Base-by-base conservation (phyloP, 2,888 invertebrate genomes). In the Dynastes grantii region DNA sequence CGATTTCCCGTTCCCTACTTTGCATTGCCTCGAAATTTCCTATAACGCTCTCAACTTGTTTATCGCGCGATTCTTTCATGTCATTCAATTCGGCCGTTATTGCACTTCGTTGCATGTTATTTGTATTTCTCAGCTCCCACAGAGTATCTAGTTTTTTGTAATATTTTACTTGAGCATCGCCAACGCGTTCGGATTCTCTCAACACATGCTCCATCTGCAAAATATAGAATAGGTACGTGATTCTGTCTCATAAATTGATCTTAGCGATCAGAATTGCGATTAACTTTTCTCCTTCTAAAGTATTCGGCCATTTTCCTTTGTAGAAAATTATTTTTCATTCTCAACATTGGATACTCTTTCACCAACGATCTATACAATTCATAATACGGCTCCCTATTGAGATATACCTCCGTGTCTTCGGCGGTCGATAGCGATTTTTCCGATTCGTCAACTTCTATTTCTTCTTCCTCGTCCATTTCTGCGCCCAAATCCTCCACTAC, bases 281-380 rank as follows among this genome's bases (percentile, higher is more conserved):
- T 22, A 77, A 85, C 85, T 80, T 87, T 88, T 70, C 86, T 83
- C 68, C 85, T 85, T 78, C 85, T 87, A 78, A 85, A 88, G 79
- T 86, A 86, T 61, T 86, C 86, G 1, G 84, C 84, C 81, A 88
- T 84, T 81, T 87, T 87, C 76, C 85, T 85, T 68, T 88, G 87
- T 2, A 88, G 82, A 77, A 86, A 84, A 68, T 82, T 84, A 81
- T 87, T 88, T 80, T 83, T 84, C 27, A 85, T 81, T 81, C 78
- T 79, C 58, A 77, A 16, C 27, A 76, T 16, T 22, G 68, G 78
- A 49, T 81, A 77, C 77, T 84, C 83, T 13, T 70, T 40, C 45
- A 79, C 53, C 49, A 84, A 68, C 3, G 53, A 49, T 55, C 64
- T 80, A 51, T 83, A 82, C 6, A 73, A 40, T 49, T 81, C 80